Evolutionary conservation across 1,140 invertebrate species (phyloP).

Genomic region (Orchesella cincta): DNA sequence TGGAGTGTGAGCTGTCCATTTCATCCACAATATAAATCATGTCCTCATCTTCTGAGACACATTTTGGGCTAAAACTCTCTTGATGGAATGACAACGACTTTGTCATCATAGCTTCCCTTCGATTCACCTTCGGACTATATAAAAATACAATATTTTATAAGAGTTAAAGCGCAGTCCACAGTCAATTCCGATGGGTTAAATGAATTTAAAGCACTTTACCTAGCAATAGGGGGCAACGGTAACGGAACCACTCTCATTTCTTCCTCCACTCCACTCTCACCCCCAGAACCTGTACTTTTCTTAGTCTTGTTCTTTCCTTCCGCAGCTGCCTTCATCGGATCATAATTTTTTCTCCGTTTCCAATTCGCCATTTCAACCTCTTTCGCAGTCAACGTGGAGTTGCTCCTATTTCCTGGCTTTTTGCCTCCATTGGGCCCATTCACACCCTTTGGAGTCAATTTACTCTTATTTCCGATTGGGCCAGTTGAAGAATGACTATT

Average conservation of each 20-base stretch:
- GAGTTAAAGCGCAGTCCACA: background rate
- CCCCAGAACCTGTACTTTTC: constrained; percentile 22
- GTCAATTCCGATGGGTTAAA: background rate
- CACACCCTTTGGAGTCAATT: background rate
- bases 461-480: background rate
- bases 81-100: constrained; percentile 43
- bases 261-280: constrained; percentile 33
- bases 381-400: constrained; percentile 66
- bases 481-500: background rate
- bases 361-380: constrained; percentile 88
- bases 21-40: constrained; percentile 38
- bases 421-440: background rate
- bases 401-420: constrained; percentile 57
- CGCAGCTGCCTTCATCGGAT: constrained; percentile 82
- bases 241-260: background rate
- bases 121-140: constrained; percentile 1
- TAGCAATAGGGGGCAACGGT: constrained; percentile 30
- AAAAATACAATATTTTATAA: background rate
- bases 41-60: constrained; percentile 38
- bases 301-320: constrained; percentile 68
- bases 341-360: constrained; percentile 86
- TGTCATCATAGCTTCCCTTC: constrained; percentile 28
- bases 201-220: background rate
- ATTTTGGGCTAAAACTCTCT: constrained; percentile 12
- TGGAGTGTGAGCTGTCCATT: constrained; percentile 40